Percentiles rank a stretch among this genome's conserved stretches.
Conservation (phyloP, 2,797 vertebrate species). For the Babyrousa celebensis region DNA sequence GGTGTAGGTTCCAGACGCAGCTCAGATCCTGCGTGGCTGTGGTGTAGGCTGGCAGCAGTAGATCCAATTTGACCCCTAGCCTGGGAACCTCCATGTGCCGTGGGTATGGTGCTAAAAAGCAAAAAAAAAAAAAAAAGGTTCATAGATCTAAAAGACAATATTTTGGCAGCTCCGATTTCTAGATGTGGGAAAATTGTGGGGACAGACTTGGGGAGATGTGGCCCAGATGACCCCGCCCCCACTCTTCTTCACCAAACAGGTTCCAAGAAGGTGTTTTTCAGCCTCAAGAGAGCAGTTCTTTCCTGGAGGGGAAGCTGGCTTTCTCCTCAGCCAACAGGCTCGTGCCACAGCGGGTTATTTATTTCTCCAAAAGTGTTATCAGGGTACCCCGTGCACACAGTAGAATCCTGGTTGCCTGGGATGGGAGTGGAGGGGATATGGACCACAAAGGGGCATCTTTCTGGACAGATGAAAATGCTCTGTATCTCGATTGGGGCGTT, state of each 20-base stretch:
- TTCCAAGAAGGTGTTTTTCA: neutral
- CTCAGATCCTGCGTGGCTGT: no score
- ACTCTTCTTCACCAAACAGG: neutral
- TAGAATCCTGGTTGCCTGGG: neutral
- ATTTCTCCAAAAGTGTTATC: conserved; percentile 71
- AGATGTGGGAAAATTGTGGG: neutral
- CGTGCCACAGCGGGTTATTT: neutral
- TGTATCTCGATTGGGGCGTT: neutral
- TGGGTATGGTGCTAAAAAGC: no score
- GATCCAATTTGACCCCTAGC: no score
- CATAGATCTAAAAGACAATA: neutral
- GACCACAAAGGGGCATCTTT: neutral
- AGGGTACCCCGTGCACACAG: neutral
- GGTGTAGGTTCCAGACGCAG: no score
- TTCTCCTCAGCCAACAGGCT: conserved; percentile 17
- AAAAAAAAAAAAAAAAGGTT: neutral
- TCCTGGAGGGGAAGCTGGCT: conserved; percentile 57
- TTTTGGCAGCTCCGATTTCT: conserved; percentile 24
- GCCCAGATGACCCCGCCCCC: neutral
- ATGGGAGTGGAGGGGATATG: neutral
- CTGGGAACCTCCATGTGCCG: no score
- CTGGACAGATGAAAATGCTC: conserved; percentile 7
- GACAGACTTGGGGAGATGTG: neutral
- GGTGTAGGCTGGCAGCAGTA: no score
- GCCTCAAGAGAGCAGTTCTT: conserved; percentile 8